phyloP scores from a whole-genome alignment of 2,888 invertebrate genomes.

The Protodeltote pygarga region DNA sequence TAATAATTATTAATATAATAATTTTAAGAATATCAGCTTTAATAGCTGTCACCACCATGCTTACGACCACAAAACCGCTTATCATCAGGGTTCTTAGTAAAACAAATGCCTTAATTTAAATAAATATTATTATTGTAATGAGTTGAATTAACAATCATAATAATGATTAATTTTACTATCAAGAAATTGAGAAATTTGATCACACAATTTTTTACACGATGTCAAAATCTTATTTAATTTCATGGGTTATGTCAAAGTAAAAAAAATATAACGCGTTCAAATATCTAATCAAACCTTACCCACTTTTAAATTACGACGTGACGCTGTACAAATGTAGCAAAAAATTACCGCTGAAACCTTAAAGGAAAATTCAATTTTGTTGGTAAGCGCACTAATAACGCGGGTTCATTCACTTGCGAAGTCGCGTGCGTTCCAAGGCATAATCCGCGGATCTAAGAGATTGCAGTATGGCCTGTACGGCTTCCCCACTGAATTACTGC shows the following conservation, averaged over 20 bases:
- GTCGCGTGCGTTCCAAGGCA: slow-evolving; percentile 41
- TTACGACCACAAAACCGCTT: too few relatives aligned
- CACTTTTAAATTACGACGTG: too few relatives aligned
- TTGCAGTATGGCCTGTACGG: slow-evolving; percentile 54
- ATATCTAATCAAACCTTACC: too few relatives aligned
- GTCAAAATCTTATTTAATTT: too few relatives aligned
- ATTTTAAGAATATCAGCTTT: too few relatives aligned
- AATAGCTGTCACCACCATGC: too few relatives aligned
- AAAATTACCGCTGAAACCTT: slow-evolving; percentile 19
- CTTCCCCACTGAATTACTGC: slow-evolving; percentile 63
- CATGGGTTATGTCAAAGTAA: too few relatives aligned
- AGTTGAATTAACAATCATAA: background rate
- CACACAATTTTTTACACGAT: background rate
- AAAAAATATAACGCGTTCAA: too few relatives aligned
- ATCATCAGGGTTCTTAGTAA: too few relatives aligned
- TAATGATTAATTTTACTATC: background rate
- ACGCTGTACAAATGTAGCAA: too few relatives aligned
- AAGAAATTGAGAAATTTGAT: background rate
- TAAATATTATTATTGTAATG: background rate
- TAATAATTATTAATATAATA: too few relatives aligned
- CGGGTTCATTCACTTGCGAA: slow-evolving; percentile 54
- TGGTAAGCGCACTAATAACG: slow-evolving; percentile 13
- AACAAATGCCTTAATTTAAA: too few relatives aligned
- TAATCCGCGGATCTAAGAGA: slow-evolving; percentile 61
- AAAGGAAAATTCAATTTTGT: slow-evolving; percentile 26